Conservation (phyloP, 2,113 vertebrate species). For the Malurus elegans region DNA sequence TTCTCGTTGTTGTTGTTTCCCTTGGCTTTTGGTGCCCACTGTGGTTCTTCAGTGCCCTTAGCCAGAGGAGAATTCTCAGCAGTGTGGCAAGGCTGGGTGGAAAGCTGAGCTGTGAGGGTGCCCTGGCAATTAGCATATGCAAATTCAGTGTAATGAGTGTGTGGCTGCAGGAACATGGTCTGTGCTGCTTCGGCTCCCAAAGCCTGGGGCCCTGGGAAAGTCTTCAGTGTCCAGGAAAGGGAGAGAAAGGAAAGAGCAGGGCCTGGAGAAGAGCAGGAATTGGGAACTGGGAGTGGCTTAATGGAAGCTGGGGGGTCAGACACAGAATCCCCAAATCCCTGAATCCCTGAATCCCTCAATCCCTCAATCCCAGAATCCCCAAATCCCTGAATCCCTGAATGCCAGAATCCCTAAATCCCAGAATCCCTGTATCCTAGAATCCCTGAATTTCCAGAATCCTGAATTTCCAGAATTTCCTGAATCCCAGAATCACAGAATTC, state of each 20-base stretch:
- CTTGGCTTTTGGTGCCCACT: background rate
- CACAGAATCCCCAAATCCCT: background rate
- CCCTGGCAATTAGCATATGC: background rate
- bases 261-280: background rate
- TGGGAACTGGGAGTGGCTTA: background rate
- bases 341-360: background rate
- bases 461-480: no score
- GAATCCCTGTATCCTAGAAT: background rate
- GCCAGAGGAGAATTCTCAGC: background rate
- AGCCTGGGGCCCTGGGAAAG: background rate
- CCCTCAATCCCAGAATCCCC: background rate
- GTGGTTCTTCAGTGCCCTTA: background rate
- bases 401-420: background rate
- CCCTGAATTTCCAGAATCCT: rapidly evolving
- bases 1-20: background rate
- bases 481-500: no score
- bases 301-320: no score
- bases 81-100: background rate
- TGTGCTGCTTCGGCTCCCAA: rapidly evolving
- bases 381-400: background rate
- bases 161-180: background rate
- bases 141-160: background rate
- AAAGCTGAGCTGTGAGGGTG: background rate
- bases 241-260: background rate
- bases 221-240: background rate